Base-by-base conservation (phyloP, 2,888 invertebrate species). In the Notodonta ziczac region DNA sequence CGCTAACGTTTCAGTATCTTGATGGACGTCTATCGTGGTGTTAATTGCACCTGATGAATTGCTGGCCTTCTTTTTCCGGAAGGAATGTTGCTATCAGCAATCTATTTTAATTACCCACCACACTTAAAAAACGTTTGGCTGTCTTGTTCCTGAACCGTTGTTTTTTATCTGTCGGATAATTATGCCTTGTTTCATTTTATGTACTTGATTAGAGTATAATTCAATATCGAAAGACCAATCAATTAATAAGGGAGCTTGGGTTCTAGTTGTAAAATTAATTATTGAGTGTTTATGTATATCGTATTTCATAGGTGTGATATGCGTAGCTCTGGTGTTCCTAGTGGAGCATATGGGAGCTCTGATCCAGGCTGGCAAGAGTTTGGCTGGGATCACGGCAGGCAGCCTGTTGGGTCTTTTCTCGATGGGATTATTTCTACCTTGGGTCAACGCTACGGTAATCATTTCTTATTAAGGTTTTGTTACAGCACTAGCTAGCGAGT, bases 321-420 rank as follows among this genome's bases (percentile, higher is more conserved):
- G 96, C 78, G 96, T 96, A 2, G 95, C 91, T 0, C 78, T 96
- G 48, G 96, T 96, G 0, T 96, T 96, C 82, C 85, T 96, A 32
- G 96, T 96, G 0, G 96, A 96, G 77, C 95, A 96, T 76, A 94
- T 97, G 89, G 96, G 96, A 9, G 95, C 96, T 12, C 84, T 96
- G 32, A 95, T 96, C 61, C 96, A 96, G 90, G 96, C 96, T 4
- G 96, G 95, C 0, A 96, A 96, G 76, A 96, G 96, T 77, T 86
- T 96, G 58, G 94, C 96, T 0, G 95, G 96, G 0, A 96, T 96
- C 69, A 96, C 96, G 0, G 96, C 96, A 1, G 96, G 96, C 5
- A 96, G 96, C 62, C 86, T 96, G 2, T 86, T 96, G 5, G 96
- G 96, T 0, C 91, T 96, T 46, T 96, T 96, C 81, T 95, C 96